Evolutionary conservation across 2,888 invertebrate genomes (phyloP).

Genomic region (Andrena chrysosceles): DNA sequence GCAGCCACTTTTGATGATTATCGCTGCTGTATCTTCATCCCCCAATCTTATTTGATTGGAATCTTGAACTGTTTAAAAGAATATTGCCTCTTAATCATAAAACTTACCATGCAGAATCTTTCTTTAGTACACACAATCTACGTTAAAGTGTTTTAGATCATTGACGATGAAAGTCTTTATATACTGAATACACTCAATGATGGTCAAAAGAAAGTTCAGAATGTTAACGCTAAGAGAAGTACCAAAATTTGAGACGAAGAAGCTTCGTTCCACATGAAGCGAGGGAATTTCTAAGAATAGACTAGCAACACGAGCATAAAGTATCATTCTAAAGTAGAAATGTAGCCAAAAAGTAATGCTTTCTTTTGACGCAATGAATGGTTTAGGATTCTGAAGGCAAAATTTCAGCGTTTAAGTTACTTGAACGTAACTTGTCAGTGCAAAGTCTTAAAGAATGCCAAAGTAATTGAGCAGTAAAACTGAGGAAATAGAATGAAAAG

Average conservation of each 20-base stretch:
- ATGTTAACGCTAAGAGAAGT: neutral
- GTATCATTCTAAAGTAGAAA: too few species aligned
- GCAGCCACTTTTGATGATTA: conserved; percentile 28
- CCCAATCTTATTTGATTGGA: neutral
- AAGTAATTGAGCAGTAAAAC: neutral
- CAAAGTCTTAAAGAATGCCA: neutral
- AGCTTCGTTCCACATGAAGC: too few species aligned
- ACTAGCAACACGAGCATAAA: too few species aligned
- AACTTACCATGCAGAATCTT: too few species aligned
- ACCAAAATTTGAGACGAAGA: too few species aligned
- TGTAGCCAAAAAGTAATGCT: neutral
- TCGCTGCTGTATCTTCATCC: neutral
- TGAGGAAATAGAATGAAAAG: neutral
- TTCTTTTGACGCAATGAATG: neutral
- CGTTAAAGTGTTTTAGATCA: too few species aligned
- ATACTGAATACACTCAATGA: too few species aligned
- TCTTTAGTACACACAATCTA: too few species aligned
- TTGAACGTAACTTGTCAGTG: neutral
- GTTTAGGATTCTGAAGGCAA: neutral
- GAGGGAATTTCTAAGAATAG: too few species aligned
- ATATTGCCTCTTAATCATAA: neutral
- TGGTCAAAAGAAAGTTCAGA: neutral
- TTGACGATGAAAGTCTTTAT: too few species aligned
- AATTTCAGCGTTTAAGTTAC: neutral
- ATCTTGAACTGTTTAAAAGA: neutral